These are phyloP conservation scores for Eretmochelys imbricata DNA, from an alignment of 2,113 vertebrate species.

Conservation along the genomic window DNA sequence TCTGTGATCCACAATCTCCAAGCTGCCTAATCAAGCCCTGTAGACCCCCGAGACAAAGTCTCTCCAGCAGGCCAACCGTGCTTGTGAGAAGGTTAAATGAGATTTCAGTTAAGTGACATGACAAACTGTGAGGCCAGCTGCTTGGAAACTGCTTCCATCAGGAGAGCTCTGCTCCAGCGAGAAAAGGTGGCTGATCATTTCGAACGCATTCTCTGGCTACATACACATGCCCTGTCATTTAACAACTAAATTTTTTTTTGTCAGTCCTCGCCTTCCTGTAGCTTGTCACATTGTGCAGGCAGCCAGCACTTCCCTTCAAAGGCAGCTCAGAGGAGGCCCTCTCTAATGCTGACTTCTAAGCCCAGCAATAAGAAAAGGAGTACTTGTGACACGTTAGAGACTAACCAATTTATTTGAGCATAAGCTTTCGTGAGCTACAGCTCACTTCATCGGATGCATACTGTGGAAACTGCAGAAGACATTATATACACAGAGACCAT, in stretches of 20 bases:
- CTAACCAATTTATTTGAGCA: no score
- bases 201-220: neutral
- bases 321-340: neutral
- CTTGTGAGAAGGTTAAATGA: neutral
- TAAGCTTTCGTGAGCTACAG: no score
- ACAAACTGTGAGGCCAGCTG: neutral
- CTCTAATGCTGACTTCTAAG: neutral
- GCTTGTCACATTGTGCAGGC: rapidly evolving
- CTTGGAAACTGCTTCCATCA: rapidly evolving
- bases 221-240: rapidly evolving
- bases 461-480: no score
- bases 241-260: neutral
- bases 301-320: neutral
- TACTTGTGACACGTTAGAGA: no score
- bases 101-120: neutral
- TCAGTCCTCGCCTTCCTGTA: rapidly evolving
- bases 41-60: neutral
- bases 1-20: neutral
- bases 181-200: neutral
- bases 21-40: neutral
- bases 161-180: rapidly evolving
- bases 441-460: no score
- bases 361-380: neutral
- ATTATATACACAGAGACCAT: no score
- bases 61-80: neutral